Base-by-base conservation (phyloP, 2,888 invertebrate genomes). In the Drosophila subsilvestris region DNA sequence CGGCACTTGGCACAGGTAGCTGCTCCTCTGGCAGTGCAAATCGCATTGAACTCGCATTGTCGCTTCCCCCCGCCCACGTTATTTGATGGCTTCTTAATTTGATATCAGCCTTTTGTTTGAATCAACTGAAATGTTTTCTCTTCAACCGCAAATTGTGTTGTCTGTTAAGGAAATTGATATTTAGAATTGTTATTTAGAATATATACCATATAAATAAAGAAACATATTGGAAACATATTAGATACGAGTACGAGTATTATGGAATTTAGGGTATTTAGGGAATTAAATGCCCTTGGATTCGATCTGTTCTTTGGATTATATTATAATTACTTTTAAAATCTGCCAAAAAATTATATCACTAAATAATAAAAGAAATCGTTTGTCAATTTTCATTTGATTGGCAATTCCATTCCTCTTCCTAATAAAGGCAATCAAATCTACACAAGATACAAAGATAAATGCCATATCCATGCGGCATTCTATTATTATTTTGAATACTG, bases 51-150 rank as follows among this genome's bases (percentile, higher is more conserved):
- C 27, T 47, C 17, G 47, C 29, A 27, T 22, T 49, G 47, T 29
- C 17, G 22, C 54, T 42, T 53, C n/a, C 44, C 10, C 12, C 25
- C 22, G 3, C 5, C 5, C 25, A 10, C n/a, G 44, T 56, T 45
- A 45, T 25, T 47, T 47, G 56, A 20, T 18, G 29, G 51, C 25
- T 61, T 63, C 63, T 60, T 69, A 67, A 67, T 69, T 69, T 55
- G 55, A 49, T 71, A 54, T 54, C 60, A 20, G 32, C 54, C n/a
- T 59, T 67, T 50, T 42, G 57, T 45, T 50, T 51, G 65, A 47
- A 57, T 58, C 49, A 51, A 51, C 32, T 55, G 25, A n/a, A 47
- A 22, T 47, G 29, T 32, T 32, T 25, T 12, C 10, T 3, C 44
- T 53, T 66, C 29, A 43, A 67, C 48, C 43, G 50, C 63, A 62